Evolutionary conservation across 1,140 invertebrate species (phyloP), one percentile per base, ranked within the genome.

Genomic region (Ips nitidus): DNA sequence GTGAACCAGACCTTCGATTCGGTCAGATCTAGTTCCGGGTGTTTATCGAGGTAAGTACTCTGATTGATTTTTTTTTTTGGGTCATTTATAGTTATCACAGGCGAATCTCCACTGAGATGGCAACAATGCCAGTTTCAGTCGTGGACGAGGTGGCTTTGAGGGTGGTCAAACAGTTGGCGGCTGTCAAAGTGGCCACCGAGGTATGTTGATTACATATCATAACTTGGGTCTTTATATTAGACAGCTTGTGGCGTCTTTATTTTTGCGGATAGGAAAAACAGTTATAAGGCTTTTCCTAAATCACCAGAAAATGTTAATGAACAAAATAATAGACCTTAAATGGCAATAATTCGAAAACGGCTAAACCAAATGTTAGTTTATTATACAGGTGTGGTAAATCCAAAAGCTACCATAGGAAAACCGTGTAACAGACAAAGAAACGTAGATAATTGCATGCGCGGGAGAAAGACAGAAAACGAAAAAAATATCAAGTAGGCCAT

Each of bases 1-100:
- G 75, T 73, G 6, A 77, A 79, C 50, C 75, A 81, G 38, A 76
- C 77, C 7, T 52, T 73, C 8, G 67, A 70, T 2, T 55, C 72
- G n/a, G 70, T 76, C n/a, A 47, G 57, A 8, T 41, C 67, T 37
- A 41, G 69, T 2, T 55, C 52, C n/a, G 56, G 56, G 5, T 79
- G 75, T 41, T 67, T 81, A 41, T 68, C 73, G 3, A 65, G 71
- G 63, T 62, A 69, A 53, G 41, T 55, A 62, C 22, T 8, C 8
- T 41, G 37, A 60, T n/a, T 42, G 42, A 47, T 59, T 41, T 41
- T 22, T 41, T 59, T 59, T 40, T 59, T 41, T 41, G 8, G n/a
- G 38, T 47, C 4, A 63, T 63, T 6, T 63, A 38, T 50, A 22
- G 41, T 59, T 40, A 45, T 36, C 4, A 52, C 7, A 7, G 74